These are phyloP conservation scores for Columbina picui DNA, from an alignment of 2,113 vertebrate species.

Conservation along the genomic window DNA sequence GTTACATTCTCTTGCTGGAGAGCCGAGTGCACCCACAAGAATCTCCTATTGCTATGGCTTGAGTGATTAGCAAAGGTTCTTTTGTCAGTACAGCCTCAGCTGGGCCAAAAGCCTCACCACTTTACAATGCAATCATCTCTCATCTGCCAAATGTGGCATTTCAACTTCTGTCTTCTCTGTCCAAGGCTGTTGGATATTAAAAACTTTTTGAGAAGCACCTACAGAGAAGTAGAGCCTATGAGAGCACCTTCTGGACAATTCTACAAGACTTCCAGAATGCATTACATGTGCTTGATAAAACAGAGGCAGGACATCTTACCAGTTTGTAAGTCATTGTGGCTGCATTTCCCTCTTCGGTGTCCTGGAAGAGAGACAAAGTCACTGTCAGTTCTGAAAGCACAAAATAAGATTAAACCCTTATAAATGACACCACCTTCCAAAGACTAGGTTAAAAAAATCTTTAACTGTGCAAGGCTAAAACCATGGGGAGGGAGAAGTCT, in stretches of 20 bases:
- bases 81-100: neutral
- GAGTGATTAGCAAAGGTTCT: neutral
- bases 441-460: neutral
- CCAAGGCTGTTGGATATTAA: neutral
- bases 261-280: neutral
- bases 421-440: neutral
- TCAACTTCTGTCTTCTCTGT: neutral
- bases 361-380: slow-evolving; percentile 39
- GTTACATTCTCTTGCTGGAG: neutral
- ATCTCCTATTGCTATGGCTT: neutral
- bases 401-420: neutral
- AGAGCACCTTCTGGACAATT: neutral
- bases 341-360: neutral
- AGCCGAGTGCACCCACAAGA: neutral
- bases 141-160: neutral
- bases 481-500: neutral
- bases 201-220: neutral
- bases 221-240: neutral
- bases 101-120: neutral
- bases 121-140: neutral
- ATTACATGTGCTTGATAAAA: neutral
- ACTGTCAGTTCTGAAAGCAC: neutral
- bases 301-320: slow-evolving; percentile 50
- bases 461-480: neutral
- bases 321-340: neutral